These are phyloP conservation scores for Eudemis profundana DNA, from an alignment of 2,888 invertebrate genomes.

Conservation along the genomic window DNA sequence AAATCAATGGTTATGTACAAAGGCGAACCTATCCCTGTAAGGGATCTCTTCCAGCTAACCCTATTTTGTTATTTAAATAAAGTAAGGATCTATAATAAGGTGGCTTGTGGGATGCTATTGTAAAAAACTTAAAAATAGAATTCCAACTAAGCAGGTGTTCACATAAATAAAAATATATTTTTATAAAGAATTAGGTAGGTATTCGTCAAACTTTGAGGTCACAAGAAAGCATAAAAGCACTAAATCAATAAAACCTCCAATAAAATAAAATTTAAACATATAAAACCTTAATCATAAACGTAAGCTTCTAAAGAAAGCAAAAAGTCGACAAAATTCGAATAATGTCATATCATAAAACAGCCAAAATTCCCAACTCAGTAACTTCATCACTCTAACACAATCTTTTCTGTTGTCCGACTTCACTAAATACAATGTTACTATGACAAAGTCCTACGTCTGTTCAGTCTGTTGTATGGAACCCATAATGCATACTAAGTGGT, in stretches of 20 bases:
- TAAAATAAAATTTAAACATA: neutral
- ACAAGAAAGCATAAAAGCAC: neutral
- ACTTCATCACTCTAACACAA: neutral
- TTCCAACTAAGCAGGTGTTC: neutral
- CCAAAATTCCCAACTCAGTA: neutral
- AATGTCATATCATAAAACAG: neutral
- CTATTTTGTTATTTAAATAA: too few relatives aligned
- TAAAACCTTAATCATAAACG: neutral
- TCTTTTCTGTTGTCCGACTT: neutral
- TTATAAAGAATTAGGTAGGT: neutral
- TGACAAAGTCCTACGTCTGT: constrained; percentile 5
- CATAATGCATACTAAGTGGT: constrained; percentile 32
- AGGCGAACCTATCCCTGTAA: too few relatives aligned
- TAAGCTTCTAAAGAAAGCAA: neutral
- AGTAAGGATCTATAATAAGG: too few relatives aligned
- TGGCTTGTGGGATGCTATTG: too few relatives aligned
- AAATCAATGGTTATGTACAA: too few relatives aligned
- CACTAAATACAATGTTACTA: neutral
- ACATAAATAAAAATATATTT: neutral
- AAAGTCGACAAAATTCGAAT: constrained; percentile 23
- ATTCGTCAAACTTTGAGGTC: neutral
- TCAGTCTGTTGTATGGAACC: neutral
- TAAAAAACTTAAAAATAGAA: neutral
- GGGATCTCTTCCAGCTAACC: too few relatives aligned
- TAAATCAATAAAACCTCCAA: neutral